Evolutionary conservation across 2,797 vertebrate genomes (phyloP).

Genomic region (Pipistrellus kuhlii): DNA sequence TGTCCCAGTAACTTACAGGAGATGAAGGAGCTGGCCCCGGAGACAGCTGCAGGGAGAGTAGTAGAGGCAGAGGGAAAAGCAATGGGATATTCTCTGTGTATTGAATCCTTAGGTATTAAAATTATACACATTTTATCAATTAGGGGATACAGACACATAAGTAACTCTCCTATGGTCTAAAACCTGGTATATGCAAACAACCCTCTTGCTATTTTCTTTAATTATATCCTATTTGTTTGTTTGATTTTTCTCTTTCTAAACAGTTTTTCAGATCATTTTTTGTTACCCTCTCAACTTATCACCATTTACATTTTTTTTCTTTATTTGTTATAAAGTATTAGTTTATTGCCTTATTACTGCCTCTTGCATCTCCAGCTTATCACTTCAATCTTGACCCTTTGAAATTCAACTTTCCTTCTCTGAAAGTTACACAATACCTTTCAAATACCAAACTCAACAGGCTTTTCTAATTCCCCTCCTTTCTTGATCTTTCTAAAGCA

Average conservation of each 20-base stretch:
- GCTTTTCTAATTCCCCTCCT: background rate
- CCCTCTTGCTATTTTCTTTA: background rate
- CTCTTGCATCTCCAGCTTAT: background rate
- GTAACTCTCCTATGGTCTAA: background rate
- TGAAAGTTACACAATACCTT: background rate
- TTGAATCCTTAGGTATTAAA: background rate
- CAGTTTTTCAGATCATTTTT: background rate
- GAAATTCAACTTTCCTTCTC: slow-evolving; percentile 4
- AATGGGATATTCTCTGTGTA: background rate
- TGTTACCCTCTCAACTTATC: background rate
- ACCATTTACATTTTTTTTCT: background rate
- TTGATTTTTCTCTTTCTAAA: slow-evolving; percentile 25
- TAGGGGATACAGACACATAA: background rate
- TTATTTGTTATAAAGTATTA: background rate
- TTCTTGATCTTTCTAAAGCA: background rate
- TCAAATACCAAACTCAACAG: background rate
- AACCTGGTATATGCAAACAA: background rate
- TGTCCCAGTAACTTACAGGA: background rate
- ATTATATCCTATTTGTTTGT: background rate
- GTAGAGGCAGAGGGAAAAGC: background rate
- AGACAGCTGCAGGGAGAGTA: background rate
- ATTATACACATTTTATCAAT: background rate
- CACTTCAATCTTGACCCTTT: background rate
- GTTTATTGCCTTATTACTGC: background rate
- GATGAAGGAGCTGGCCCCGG: background rate